These are phyloP conservation scores for Engystomops pustulosus DNA, from an alignment of 2,113 vertebrate species.

Conservation along the genomic window DNA sequence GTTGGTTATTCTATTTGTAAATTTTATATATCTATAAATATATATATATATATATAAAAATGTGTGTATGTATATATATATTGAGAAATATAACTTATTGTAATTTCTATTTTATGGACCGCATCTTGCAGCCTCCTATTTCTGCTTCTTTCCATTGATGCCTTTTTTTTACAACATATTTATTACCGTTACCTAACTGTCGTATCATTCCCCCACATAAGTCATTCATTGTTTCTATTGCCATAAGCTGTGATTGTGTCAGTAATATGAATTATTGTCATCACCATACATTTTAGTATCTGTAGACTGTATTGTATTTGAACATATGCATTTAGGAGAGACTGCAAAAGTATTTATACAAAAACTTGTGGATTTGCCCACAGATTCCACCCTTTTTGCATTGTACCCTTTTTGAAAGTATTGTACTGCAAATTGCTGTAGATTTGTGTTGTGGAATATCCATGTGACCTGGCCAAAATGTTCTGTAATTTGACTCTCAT, in stretches of 20 bases:
- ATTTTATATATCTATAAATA: conserved; percentile 57
- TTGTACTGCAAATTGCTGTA: too few species aligned
- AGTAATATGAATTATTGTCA: neutral
- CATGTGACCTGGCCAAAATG: neutral
- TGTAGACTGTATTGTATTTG: too few species aligned
- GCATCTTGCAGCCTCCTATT: conserved; percentile 4
- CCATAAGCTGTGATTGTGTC: neutral
- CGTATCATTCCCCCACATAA: neutral
- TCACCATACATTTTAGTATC: too few species aligned
- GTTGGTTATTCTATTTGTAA: conserved; percentile 58
- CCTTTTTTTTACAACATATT: conserved; percentile 22
- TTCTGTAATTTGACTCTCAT: neutral
- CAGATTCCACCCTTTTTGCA: too few species aligned
- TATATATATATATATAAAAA: conserved; percentile 34
- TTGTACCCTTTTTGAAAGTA: too few species aligned
- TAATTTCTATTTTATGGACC: conserved; percentile 44
- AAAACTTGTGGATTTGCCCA: too few species aligned
- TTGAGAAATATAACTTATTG: conserved; percentile 58
- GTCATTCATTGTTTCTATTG: neutral
- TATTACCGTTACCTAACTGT: conserved; percentile 14
- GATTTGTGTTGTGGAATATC: too few species aligned
- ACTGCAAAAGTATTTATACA: too few species aligned
- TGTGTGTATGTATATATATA: conserved; percentile 52
- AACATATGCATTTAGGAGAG: too few species aligned
- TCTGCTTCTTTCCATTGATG: neutral